Evolutionary conservation across 2,113 vertebrate genomes (phyloP), one percentile per base, ranked within the genome.

Genomic region (Dasyornis broadbenti): DNA sequence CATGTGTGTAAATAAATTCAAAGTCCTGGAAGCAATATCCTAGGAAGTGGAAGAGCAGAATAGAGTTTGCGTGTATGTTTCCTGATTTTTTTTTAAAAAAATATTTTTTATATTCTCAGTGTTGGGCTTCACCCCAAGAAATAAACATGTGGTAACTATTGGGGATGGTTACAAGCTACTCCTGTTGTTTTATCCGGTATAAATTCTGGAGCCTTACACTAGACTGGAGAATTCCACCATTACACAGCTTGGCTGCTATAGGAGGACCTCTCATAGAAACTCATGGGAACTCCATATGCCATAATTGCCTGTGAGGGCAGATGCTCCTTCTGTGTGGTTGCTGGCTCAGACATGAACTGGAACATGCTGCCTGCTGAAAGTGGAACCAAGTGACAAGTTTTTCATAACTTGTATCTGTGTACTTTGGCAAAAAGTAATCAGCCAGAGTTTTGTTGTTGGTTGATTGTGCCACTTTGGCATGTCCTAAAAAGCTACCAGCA

Each of bases 21-120:
- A 40, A 82, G 19, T 61, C 12, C 37, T 73, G 26, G 21, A 68
- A 94, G 44, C 20, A 69, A 30, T 13, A 20, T 68, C 13, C 12
- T 68, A 53, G 44, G 49, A 3, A 0, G 1, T 33, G n/a, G 40
- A 53, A 56, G 10, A 72, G n/a, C 15, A 53, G n/a, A 79, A 69
- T 79, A 28, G 71, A 13, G 3, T 72, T 89, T 79, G 12, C 31
- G 4, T 2, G 0, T 42, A 35, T 21, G 19, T 71, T 83, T 54
- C 12, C 42, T 39, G 1, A 0, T 1, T 15, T 21, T 37, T 80
- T 65, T 72, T 21, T 10, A 1, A 4, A 10, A 44, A 8, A 15
- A 1, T 61, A 15, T 24, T 68, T 73, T 56, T 89, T 64, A 5
- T 72, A 4, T 76, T 52, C 12, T 26, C 15, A 37, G 1, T n/a